These are phyloP conservation scores for Aldabrachelys gigantea DNA, from an alignment of 2,113 vertebrate species.

Conservation along the genomic window DNA sequence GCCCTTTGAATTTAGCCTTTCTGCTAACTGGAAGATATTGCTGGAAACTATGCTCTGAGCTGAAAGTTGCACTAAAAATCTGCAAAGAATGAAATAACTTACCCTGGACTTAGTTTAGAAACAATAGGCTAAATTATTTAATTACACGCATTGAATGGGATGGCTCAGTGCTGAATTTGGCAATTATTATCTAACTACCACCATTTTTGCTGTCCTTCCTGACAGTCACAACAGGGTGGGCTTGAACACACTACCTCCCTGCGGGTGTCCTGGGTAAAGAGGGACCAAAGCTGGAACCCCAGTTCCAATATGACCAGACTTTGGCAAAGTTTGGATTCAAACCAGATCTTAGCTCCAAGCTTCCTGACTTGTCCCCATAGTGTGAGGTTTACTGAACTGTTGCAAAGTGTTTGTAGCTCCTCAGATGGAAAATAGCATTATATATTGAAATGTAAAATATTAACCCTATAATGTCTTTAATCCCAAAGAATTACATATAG, in stretches of 20 bases:
- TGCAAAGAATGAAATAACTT: not conserved
- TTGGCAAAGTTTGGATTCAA: not conserved
- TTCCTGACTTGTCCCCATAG: not conserved
- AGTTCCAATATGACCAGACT: not conserved
- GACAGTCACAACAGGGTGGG: fast-evolving
- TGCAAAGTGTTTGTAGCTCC: not conserved
- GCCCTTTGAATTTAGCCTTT: not conserved
- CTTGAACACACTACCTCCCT: not conserved
- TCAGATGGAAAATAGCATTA: not conserved
- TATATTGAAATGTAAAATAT: not conserved
- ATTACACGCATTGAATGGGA: not conserved
- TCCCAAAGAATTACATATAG: not conserved
- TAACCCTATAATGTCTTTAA: not conserved
- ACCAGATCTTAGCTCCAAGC: not conserved
- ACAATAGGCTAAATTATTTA: not conserved
- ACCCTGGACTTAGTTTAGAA: fast-evolving
- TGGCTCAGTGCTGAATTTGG: not conserved
- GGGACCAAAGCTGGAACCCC: fast-evolving
- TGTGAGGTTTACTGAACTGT: not conserved
- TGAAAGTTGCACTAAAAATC: not conserved
- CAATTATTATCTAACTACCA: not conserved
- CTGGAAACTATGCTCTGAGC: not conserved
- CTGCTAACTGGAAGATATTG: not conserved
- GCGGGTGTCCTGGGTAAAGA: not conserved
- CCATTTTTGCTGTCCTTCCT: not conserved